These are phyloP conservation scores for Salvelinus fontinalis DNA, from an alignment of 2,113 vertebrate genomes.

Conservation along the genomic window DNA sequence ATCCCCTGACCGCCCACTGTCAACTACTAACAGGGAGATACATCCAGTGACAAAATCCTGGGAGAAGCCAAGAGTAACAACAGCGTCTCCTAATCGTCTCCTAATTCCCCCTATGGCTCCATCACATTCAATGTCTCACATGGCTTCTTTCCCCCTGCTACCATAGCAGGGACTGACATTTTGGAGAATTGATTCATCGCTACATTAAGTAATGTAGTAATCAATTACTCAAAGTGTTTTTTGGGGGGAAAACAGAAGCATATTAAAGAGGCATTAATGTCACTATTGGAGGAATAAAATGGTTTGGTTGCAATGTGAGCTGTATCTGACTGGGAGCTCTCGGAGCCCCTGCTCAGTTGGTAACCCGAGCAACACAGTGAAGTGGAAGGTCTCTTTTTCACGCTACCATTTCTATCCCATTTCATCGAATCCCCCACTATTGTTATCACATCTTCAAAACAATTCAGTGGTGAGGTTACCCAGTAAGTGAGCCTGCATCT, in stretches of 20 bases:
- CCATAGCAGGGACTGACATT: slow-evolving; percentile 51
- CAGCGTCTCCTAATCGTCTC: slow-evolving; percentile 52
- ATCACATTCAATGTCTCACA: slow-evolving; percentile 58
- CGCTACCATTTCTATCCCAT: slow-evolving; percentile 51
- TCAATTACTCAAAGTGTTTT: slow-evolving; percentile 72
- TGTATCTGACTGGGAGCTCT: slow-evolving; percentile 42
- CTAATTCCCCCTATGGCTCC: slow-evolving; percentile 66
- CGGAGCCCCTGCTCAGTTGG: slow-evolving; percentile 28
- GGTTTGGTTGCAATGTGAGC: slow-evolving; percentile 45
- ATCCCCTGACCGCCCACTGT: slow-evolving; percentile 34
- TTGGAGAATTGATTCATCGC: slow-evolving; percentile 73
- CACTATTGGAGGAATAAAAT: slow-evolving; percentile 44
- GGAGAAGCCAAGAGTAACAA: slow-evolving; percentile 59
- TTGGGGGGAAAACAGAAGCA: slow-evolving; percentile 51
- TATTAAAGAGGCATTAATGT: slow-evolving; percentile 71
- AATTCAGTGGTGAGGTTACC: slow-evolving; percentile 41
- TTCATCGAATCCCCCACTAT: slow-evolving; percentile 52
- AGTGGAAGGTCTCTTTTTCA: slow-evolving; percentile 64
- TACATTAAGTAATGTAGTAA: slow-evolving; percentile 75
- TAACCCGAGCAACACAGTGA: slow-evolving; percentile 55
- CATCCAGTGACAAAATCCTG: slow-evolving; percentile 43
- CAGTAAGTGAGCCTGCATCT: slow-evolving; percentile 45
- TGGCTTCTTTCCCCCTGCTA: slow-evolving; percentile 33
- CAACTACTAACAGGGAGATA: slow-evolving; percentile 46
- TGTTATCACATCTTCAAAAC: slow-evolving; percentile 38